Percentiles rank a stretch among this genome's conserved stretches.
These are phyloP conservation scores for Saguinus imperator DNA, from an alignment of 2,113 vertebrate species.

Conservation along the genomic window DNA sequence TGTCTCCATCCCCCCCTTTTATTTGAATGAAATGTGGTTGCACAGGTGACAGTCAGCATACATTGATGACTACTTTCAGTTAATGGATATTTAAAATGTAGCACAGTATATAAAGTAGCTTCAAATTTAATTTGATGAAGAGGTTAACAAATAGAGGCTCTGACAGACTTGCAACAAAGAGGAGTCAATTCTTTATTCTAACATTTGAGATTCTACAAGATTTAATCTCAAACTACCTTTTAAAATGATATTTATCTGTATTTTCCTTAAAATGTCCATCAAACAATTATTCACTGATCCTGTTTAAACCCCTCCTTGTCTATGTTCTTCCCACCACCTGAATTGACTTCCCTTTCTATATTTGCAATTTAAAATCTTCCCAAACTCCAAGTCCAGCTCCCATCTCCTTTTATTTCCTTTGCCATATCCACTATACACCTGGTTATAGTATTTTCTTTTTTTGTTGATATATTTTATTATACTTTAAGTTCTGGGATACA, in stretches of 20 bases:
- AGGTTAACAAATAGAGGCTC: not conserved
- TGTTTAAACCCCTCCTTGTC: not conserved
- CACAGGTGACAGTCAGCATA: not conserved
- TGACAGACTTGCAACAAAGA: not conserved
- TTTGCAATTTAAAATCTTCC: not conserved
- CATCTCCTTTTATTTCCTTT: not conserved
- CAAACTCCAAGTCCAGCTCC: not conserved
- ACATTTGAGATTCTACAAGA: not conserved
- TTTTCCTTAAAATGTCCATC: not conserved
- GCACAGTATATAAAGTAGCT: not conserved
- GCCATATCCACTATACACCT: too few relatives aligned
- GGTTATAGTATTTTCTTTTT: too few relatives aligned
- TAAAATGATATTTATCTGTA: not conserved
- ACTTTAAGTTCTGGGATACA: too few relatives aligned
- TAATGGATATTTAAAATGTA: not conserved
- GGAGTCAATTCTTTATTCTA: conserved; percentile 6
- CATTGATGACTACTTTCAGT: not conserved
- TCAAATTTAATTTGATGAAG: not conserved
- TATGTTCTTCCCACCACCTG: not conserved
- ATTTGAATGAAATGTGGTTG: not conserved
- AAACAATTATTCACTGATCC: not conserved
- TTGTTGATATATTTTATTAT: too few relatives aligned
- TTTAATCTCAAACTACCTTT: not conserved
- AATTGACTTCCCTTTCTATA: not conserved
- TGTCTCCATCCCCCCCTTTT: not conserved